phyloP scores from a whole-genome alignment of 2,113 vertebrate species.

The Gobius niger region DNA sequence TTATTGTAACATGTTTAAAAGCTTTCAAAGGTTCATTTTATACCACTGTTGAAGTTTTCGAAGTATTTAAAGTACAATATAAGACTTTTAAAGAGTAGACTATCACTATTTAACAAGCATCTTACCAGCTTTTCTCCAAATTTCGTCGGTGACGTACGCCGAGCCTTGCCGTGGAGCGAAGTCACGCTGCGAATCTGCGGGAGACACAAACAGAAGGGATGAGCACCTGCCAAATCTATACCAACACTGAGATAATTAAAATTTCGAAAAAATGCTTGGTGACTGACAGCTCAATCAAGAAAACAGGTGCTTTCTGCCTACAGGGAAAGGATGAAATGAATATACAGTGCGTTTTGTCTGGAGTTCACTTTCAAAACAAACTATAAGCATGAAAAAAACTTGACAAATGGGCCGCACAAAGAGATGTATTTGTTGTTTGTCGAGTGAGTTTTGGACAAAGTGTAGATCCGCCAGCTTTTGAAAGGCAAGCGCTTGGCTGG shows the following conservation, averaged over 20 bases:
- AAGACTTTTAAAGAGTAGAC: too few species aligned
- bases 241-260: constrained; percentile 33
- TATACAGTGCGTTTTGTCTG: constrained; percentile 16
- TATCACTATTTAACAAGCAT: not conserved
- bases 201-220: constrained; percentile 47
- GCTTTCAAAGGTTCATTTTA: too few species aligned
- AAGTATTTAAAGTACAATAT: too few species aligned
- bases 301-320: constrained; percentile 16
- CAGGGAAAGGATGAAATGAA: not conserved
- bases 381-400: constrained; percentile 27
- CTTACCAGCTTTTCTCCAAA: constrained; percentile 98
- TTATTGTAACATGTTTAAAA: too few species aligned
- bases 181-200: constrained; percentile 88
- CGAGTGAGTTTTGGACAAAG: constrained; percentile 52
- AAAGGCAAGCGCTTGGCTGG: constrained; percentile 67
- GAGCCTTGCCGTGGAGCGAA: constrained; percentile 85
- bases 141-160: constrained; percentile 94
- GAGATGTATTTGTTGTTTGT: constrained; percentile 47
- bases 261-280: constrained; percentile 13
- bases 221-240: constrained; percentile 43
- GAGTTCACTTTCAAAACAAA: constrained; percentile 18
- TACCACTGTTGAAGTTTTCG: too few species aligned
- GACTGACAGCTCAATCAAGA: constrained; percentile 30
- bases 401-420: constrained; percentile 38
- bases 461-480: constrained; percentile 61